Percentiles rank a stretch among this genome's conserved stretches.
Conservation (phyloP, 2,113 vertebrate species). For the Pavo muticus region DNA sequence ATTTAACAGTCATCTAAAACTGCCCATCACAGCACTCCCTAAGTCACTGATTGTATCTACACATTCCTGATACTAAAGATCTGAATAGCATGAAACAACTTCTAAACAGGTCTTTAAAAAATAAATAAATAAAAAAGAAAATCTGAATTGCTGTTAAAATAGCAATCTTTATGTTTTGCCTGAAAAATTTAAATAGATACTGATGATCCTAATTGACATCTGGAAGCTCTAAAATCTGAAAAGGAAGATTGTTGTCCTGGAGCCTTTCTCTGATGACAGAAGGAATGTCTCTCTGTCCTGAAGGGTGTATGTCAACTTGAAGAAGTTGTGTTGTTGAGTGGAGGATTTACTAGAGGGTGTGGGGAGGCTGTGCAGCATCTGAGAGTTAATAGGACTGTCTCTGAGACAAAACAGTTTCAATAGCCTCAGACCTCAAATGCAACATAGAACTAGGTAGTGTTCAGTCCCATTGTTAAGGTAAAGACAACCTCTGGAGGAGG, state of each 20-base stretch:
- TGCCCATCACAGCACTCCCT: fast-evolving
- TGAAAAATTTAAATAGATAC: neutral
- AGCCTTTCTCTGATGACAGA: neutral
- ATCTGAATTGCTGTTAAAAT: neutral
- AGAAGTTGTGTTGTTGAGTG: too few species aligned
- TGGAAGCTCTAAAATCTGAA: neutral
- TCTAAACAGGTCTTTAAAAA: neutral
- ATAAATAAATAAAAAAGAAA: too few species aligned
- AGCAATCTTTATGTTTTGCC: neutral
- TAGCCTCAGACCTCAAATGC: neutral
- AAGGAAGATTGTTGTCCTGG: neutral
- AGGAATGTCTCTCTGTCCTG: neutral
- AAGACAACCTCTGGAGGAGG: neutral
- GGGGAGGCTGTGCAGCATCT: neutral
- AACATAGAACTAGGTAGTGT: neutral
- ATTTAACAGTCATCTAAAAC: neutral
- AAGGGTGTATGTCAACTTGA: too few species aligned
- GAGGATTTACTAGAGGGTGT: neutral
- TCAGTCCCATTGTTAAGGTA: neutral
- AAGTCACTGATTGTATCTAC: neutral
- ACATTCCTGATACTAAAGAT: neutral
- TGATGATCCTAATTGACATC: neutral
- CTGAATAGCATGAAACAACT: neutral
- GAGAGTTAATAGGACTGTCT: neutral
- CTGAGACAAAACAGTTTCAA: neutral